Percentiles rank a stretch among this genome's conserved stretches.
phyloP scores from a whole-genome alignment of 2,797 vertebrate species.

The Psittacula echo region DNA sequence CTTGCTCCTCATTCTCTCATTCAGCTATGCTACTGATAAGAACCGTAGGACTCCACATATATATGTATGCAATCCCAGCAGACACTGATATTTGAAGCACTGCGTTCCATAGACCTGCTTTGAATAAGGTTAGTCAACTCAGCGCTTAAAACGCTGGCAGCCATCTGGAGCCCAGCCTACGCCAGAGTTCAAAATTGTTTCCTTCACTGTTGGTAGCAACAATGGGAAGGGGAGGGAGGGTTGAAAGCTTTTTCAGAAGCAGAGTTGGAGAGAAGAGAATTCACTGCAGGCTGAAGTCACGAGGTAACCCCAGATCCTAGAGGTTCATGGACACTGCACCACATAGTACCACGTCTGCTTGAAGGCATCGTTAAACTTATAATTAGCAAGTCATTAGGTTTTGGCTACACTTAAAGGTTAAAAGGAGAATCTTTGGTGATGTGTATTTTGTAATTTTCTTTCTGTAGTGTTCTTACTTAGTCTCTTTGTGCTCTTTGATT shows the following conservation, averaged over 20 bases:
- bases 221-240: background rate
- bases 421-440: constrained; percentile 44
- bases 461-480: constrained; percentile 30
- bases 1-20: constrained; percentile 43
- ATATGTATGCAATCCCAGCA: constrained; percentile 58
- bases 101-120: constrained; percentile 58
- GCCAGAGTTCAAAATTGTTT: constrained; percentile 66
- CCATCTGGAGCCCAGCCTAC: constrained; percentile 66
- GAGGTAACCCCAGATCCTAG: constrained; percentile 8
- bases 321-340: constrained; percentile 16
- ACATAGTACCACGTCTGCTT: constrained; percentile 26
- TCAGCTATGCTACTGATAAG: background rate
- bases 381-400: constrained; percentile 59
- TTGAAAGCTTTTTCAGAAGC: constrained; percentile 40
- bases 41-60: constrained; percentile 49
- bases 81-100: constrained; percentile 63
- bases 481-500: constrained; percentile 30
- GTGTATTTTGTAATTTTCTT: constrained; percentile 64
- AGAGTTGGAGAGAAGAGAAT: constrained; percentile 22
- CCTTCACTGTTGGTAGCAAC: constrained; percentile 61
- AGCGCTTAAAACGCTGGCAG: constrained; percentile 58
- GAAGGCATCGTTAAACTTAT: constrained; percentile 56
- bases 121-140: constrained; percentile 67
- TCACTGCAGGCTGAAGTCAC: constrained; percentile 23
- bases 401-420: constrained; percentile 64